Conservation (phyloP, 2,797 vertebrate species). For the Eidolon dupreanum region DNA sequence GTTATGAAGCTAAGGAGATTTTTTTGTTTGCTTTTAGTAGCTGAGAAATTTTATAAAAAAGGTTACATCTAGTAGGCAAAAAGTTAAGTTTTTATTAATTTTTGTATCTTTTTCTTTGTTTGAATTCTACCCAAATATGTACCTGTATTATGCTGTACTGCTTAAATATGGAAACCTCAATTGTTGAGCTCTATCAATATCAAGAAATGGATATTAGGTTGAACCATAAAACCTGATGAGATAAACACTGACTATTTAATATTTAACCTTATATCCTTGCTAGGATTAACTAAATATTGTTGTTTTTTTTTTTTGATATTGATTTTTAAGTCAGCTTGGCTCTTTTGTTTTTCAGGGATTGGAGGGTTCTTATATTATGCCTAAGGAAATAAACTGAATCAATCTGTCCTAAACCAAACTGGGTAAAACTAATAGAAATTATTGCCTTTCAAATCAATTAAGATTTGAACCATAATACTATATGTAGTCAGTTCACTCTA, state of each 20-base stretch:
- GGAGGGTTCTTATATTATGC: fast-evolving
- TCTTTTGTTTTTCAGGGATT: background rate
- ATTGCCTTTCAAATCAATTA: background rate
- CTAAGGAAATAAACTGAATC: background rate
- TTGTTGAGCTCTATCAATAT: background rate
- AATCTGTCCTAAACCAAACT: background rate
- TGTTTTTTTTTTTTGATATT: background rate
- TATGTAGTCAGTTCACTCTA: background rate
- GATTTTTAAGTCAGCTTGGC: background rate
- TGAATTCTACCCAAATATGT: background rate
- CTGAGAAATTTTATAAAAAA: background rate
- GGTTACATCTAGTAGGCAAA: background rate
- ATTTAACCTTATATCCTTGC: background rate
- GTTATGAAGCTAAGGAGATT: background rate
- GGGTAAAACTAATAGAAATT: background rate
- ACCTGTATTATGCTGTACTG: background rate
- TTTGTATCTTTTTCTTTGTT: background rate
- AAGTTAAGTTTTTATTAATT: background rate
- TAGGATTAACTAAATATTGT: background rate
- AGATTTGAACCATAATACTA: background rate
- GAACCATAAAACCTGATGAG: background rate
- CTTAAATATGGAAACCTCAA: background rate
- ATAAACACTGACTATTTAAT: background rate
- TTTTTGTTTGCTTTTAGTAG: background rate
- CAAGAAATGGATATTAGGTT: background rate